These are phyloP conservation scores for Oncopodura yosiiana DNA, from an alignment of 1,140 invertebrate species.

Conservation along the genomic window DNA sequence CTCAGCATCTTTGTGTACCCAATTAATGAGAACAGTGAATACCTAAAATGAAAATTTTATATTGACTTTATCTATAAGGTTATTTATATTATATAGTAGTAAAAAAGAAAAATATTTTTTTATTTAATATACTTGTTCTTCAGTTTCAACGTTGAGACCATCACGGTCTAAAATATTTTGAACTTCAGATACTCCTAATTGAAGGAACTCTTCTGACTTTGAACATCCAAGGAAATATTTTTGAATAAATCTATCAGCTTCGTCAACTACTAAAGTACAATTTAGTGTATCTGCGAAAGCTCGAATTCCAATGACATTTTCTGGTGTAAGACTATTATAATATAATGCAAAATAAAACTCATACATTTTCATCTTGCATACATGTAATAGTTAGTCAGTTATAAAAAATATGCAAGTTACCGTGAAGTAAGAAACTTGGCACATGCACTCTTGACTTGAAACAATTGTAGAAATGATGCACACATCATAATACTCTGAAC, in stretches of 20 bases:
- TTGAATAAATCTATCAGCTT: constrained; percentile 71
- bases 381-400: neutral
- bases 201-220: constrained; percentile 66
- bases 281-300: constrained; percentile 73
- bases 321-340: constrained; percentile 58
- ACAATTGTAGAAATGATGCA: constrained; percentile 75
- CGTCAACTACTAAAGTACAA: constrained; percentile 58
- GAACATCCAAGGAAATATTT: constrained; percentile 72
- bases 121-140: constrained; percentile 46
- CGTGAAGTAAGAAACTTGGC: constrained; percentile 66
- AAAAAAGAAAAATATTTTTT: constrained; percentile 37
- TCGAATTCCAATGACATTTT: constrained; percentile 73
- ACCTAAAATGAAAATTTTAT: constrained; percentile 47
- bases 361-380: neutral
- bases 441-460: constrained; percentile 71
- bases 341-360: constrained; percentile 2
- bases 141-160: constrained; percentile 60
- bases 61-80: too few species aligned
- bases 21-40: constrained; percentile 72
- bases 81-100: neutral
- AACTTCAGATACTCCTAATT: constrained; percentile 54
- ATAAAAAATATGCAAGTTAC: constrained; percentile 37
- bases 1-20: constrained; percentile 62
- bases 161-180: constrained; percentile 63
- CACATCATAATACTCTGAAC: constrained; percentile 77